Conservation (phyloP, 2,888 invertebrate genomes). For the Archips crataeganus region DNA sequence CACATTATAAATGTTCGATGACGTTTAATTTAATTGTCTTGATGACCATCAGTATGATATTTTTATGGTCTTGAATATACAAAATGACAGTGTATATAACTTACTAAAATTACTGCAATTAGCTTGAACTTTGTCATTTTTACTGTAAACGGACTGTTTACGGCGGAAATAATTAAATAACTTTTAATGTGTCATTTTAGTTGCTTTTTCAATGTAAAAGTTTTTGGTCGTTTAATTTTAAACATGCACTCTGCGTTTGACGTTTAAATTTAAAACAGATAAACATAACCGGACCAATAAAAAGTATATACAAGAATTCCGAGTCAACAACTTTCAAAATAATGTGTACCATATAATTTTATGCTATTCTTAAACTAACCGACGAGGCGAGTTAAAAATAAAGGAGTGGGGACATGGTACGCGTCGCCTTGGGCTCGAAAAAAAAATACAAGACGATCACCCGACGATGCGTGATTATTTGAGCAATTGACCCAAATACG, state of each 20-base stretch:
- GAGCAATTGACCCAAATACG: slow-evolving; percentile 81
- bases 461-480: slow-evolving; percentile 69
- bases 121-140: slow-evolving; percentile 61
- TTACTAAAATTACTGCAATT: slow-evolving; percentile 57
- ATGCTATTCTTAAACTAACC: slow-evolving; percentile 51
- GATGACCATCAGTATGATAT: slow-evolving; percentile 51
- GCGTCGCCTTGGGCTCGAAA: slow-evolving; percentile 59
- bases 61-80: slow-evolving; percentile 56
- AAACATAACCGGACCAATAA: neutral
- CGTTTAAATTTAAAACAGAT: neutral
- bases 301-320: neutral
- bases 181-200: neutral
- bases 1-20: slow-evolving; percentile 49
- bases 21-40: slow-evolving; percentile 49
- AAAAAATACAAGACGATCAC: slow-evolving; percentile 55
- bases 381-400: slow-evolving; percentile 54
- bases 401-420: slow-evolving; percentile 47
- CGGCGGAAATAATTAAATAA: neutral
- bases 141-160: slow-evolving; percentile 41
- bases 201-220: slow-evolving; percentile 5
- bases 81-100: slow-evolving; percentile 53
- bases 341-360: slow-evolving; percentile 29
- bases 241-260: neutral
- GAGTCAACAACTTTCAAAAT: slow-evolving; percentile 12
- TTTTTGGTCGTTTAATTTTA: neutral